Evolutionary conservation across 2,113 vertebrate species (phyloP), one percentile per base, ranked within the genome.

Genomic region (Perognathus longimembris): DNA sequence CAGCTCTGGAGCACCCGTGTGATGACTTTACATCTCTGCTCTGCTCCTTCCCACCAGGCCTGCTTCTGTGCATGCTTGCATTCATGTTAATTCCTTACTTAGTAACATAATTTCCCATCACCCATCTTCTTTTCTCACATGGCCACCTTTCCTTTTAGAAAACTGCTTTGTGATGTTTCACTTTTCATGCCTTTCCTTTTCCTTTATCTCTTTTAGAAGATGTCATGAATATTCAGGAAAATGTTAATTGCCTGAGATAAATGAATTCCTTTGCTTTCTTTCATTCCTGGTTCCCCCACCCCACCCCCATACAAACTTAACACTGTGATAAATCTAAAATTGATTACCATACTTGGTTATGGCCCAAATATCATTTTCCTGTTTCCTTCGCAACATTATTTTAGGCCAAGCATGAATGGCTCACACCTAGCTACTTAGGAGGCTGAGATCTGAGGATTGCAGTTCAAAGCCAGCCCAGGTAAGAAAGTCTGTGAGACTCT

Each of bases 191-290:
- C 54, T 86, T 85, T 83, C 77, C 15, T 38, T 67, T 73, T 85
- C 74, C 81, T 6, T 17, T 85, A 66, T 80, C 28, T 90, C n/a
- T 89, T 92, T 84, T 69, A 1, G 24, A 85, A 80, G 20, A 81
- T 74, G 11, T 69, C n/a, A 71, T 42, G 61, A 77, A 77, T 30
- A 73, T 34, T 89, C 36, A 85, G 70, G 85, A 90, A 76, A 96
- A 79, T 34, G 4, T 80, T 85, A 76, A 80, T 14, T 76, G 83
- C 54, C 15, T 88, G 4, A 36, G 17, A 71, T 66, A 90, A 69
- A 92, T 61, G 87, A 7, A 40, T 61, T 30, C 32, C 28, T 85
- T 59, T 88, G 38, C 11, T 88, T 83, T 66, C 70, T 40, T 61
- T 38, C 26, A 3, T 57, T n/a, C 42, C 26, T 15, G 10, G 30